Evolutionary conservation across 2,113 vertebrate genomes (phyloP).

Genomic region (Lophius piscatorius): DNA sequence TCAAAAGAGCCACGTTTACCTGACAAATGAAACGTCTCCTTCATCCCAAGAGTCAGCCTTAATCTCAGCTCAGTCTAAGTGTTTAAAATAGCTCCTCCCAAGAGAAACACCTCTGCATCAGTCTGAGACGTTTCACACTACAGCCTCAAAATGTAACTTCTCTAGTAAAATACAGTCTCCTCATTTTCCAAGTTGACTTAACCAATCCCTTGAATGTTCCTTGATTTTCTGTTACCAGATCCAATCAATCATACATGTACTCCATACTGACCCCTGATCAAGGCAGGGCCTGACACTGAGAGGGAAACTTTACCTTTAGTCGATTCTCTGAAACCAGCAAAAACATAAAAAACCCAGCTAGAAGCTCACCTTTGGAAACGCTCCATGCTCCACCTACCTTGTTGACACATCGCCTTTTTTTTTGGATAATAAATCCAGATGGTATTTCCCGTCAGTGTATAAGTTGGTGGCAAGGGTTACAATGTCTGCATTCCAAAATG

Average conservation of each 20-base stretch:
- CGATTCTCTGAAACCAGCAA: conserved; percentile 69
- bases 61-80: conserved; percentile 50
- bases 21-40: conserved; percentile 40
- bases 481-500: conserved; percentile 74
- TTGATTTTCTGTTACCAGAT: conserved; percentile 45
- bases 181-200: conserved; percentile 34
- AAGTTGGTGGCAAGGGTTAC: conserved; percentile 63
- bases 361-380: conserved; percentile 63
- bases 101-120: conserved; percentile 24
- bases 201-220: conserved; percentile 49
- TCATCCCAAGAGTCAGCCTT: conserved; percentile 64
- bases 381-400: conserved; percentile 63
- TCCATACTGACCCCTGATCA: conserved; percentile 20
- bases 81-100: conserved; percentile 37
- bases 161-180: conserved; percentile 34
- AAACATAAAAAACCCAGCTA: conserved; percentile 53
- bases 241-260: conserved; percentile 37
- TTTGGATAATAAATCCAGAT: conserved; percentile 47
- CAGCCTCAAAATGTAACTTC: conserved; percentile 28
- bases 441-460: conserved; percentile 61
- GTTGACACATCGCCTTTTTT: conserved; percentile 49
- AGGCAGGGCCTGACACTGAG: conserved; percentile 47
- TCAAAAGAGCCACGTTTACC: conserved; percentile 50
- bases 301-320: conserved; percentile 35
- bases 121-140: conserved; percentile 18